phyloP scores from a whole-genome alignment of 2,797 vertebrate genomes.

The Propithecus perrieri region DNA sequence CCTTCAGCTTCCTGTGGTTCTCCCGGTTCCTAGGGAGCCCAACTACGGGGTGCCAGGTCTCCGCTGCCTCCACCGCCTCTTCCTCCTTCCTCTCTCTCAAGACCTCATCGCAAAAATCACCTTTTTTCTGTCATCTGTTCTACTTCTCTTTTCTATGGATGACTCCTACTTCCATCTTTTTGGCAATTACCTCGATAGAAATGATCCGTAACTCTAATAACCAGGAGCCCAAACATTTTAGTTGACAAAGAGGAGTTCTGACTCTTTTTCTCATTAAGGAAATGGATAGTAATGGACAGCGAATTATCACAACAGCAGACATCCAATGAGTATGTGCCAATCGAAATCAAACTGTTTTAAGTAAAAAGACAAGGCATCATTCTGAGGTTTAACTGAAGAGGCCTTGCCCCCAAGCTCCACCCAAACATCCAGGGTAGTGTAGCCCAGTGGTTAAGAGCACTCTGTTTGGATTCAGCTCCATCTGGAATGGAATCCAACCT shows the following conservation, averaged over 20 bases:
- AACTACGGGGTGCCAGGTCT: fast-evolving
- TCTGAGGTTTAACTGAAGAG: neutral
- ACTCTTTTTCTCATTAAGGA: neutral
- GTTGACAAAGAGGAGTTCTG: neutral
- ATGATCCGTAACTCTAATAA: neutral
- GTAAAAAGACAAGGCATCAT: neutral
- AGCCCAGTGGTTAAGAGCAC: too few species aligned
- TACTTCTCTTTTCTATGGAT: neutral
- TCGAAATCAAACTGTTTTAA: neutral
- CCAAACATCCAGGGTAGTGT: fast-evolving
- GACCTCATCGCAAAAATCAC: neutral
- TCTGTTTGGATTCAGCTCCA: neutral
- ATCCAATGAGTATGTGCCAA: too few species aligned
- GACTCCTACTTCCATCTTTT: neutral
- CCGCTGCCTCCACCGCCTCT: fast-evolving
- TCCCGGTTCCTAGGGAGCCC: neutral
- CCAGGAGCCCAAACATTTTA: neutral
- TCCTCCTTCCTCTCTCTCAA: neutral
- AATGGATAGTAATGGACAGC: neutral
- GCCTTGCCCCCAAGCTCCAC: neutral
- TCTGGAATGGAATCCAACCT: neutral
- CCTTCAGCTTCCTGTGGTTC: fast-evolving
- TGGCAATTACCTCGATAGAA: neutral
- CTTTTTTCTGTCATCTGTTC: neutral
- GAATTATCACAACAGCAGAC: neutral